Evolutionary conservation across 2,888 invertebrate species (phyloP), one percentile per base, ranked within the genome.

Genomic region (Campopleginae sp.): DNA sequence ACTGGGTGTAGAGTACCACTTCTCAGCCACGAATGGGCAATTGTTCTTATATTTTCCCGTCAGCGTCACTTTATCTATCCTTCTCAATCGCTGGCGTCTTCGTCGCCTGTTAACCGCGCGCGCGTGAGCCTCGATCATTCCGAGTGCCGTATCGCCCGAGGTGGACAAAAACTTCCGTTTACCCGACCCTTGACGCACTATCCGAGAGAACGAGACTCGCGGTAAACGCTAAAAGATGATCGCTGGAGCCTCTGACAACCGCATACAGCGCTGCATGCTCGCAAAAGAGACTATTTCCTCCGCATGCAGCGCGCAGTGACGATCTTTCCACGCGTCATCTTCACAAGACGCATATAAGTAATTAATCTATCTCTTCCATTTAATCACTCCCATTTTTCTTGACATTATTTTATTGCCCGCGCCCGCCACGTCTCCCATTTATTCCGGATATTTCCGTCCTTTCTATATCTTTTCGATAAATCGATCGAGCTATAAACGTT

Each of bases 31-130:
- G 85, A 82, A 85, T 86, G 86, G 86, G 82, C 82, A 86, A 86
- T 86, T 86, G 86, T 86, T 86, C 85, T 86, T 85, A 85, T 82
- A 86, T 86, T n/a, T n/a, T 85, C 82, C 76, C 86, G 80, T 80
- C 86, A 85, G 85, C 70, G 38, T 33, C 58, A 58, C 77, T 77
- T 85, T 74, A 65, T 72, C 80, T 70, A 76, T 75, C 85, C 75
- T 76, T 75, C 79, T 80, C 65, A 54, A 82, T 44, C 75, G 61
- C 14, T 33, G 38, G 23, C 31, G 63, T 38, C 63, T 76, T 76
- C 65, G 33, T 27, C 68, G 78, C 38, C 58, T 42, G 58, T 61
- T 58, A 42, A 66, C 72, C 65, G 70, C 61, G 65, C 19, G 42
- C 70, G 75, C 80, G 63, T 48, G 42, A 33, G 38, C 8, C 65